Evolutionary conservation across 2,888 invertebrate genomes (phyloP), one percentile per base, ranked within the genome.

Genomic region (Oscheius sp.): DNA sequence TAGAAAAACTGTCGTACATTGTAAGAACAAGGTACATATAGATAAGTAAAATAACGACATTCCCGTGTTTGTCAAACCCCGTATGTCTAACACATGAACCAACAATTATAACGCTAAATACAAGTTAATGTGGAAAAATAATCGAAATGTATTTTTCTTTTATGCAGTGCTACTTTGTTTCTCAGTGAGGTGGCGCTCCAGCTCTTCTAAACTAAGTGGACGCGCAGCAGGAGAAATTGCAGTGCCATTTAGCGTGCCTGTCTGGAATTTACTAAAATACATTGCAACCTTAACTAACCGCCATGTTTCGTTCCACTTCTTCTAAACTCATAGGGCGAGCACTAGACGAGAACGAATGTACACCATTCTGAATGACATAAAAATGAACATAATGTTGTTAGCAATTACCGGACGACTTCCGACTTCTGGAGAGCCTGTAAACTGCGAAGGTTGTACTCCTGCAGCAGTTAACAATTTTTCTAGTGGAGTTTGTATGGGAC

Each of bases 401-500:
- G 30, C 45, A n/a, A n/a, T n/a, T n/a, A n/a, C n/a, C 36, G n/a
- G 4, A 32, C 41, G 50, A 51, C 17, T 33, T 20, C n/a, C n/a
- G 14, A n/a, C 14, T 33, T 57, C 45, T 9, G 47, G 26, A 38
- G 30, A 38, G 54, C 73, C 73, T 12, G 70, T 72, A 57, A 72
- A 76, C 28, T 76, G 73, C 8, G 76, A 69, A 6, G 73, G 71
- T 51, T 71, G 74, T 1, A 74, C 76, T 47, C 78, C 78, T 33
- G 72, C 76, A 3, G 76, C 72, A 24, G 77, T 75, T 36, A 78
- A 41, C 24, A 78, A 50, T 57, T 77, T 78, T 51, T 78, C 78
- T 62, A 78, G 64, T 30, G 78, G 78, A 36, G 77, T 77, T 57
- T 78, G 76, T 30, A 77, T 77, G 9, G 76, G 71, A 45, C 74